These are phyloP conservation scores for Sabatieria punctata DNA, from an alignment of 2,888 invertebrate genomes.

Conservation along the genomic window DNA sequence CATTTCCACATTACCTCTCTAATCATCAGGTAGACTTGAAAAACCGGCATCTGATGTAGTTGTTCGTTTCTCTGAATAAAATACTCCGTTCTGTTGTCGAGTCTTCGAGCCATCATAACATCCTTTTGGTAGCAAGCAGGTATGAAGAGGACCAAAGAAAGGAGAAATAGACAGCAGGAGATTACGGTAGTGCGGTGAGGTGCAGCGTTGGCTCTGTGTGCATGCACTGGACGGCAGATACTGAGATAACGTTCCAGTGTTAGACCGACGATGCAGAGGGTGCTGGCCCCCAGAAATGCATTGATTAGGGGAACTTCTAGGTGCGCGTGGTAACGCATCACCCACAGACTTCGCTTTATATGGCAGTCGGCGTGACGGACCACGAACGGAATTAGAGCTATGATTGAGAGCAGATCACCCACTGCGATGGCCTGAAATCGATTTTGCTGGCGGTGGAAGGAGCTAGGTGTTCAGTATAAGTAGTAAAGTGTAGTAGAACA, in stretches of 20 bases:
- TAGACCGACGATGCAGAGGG: slow-evolving; percentile 35
- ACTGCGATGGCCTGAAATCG: slow-evolving; percentile 19
- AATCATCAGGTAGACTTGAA: slow-evolving; percentile 33
- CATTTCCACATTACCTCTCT: slow-evolving; percentile 28
- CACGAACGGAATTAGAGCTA: background rate
- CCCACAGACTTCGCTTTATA: slow-evolving; percentile 26
- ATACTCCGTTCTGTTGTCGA: slow-evolving; percentile 7
- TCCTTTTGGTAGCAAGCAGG: slow-evolving; percentile 35
- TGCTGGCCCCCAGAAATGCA: slow-evolving; percentile 33
- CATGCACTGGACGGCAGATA: slow-evolving; percentile 21
- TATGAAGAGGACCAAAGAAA: slow-evolving; percentile 30
- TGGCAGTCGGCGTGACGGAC: background rate
- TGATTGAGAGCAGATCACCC: background rate
- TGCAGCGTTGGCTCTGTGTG: slow-evolving; percentile 16
- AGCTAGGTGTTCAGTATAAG: too few relatives aligned
- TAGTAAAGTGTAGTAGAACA: too few relatives aligned
- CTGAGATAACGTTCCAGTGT: slow-evolving; percentile 35
- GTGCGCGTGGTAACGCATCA: slow-evolving; percentile 38
- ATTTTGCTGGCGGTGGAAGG: too few relatives aligned
- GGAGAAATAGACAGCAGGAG: slow-evolving; percentile 27
- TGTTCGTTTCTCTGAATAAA: slow-evolving; percentile 14
- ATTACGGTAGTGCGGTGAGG: slow-evolving; percentile 25
- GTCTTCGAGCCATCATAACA: slow-evolving; percentile 12
- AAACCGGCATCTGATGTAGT: slow-evolving; percentile 20
- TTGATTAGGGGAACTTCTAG: slow-evolving; percentile 33